Evolutionary conservation across 2,113 vertebrate genomes (phyloP).

Genomic region (Turdus rufiventris): DNA sequence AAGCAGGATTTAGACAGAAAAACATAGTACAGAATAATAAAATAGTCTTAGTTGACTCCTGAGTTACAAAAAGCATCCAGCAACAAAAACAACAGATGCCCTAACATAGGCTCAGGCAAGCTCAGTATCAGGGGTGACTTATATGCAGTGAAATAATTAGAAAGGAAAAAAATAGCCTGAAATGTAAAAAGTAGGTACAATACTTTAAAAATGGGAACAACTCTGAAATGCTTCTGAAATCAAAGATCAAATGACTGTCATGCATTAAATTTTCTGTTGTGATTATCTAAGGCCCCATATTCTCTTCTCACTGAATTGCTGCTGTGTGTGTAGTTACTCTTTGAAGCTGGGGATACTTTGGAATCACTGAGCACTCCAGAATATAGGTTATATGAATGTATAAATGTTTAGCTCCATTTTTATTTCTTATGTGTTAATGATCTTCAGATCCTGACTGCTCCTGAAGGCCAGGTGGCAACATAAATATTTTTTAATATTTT

Average conservation of each 20-base stretch:
- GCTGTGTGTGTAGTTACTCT: not conserved
- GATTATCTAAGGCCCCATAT: not conserved
- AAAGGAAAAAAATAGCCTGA: not conserved
- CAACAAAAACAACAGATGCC: not conserved
- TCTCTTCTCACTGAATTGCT: not conserved
- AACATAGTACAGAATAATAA: not conserved
- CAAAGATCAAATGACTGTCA: not conserved
- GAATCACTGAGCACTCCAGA: not conserved
- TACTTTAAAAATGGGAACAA: not conserved
- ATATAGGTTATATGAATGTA: not conserved
- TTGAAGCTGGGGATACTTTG: not conserved
- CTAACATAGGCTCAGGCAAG: not conserved
- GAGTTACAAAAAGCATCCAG: not conserved
- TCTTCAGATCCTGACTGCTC: not conserved
- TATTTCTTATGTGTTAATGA: not conserved
- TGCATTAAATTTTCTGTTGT: not conserved
- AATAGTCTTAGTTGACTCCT: not conserved
- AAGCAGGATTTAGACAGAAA: constrained; percentile 13
- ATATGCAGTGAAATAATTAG: not conserved
- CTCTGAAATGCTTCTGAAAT: not conserved
- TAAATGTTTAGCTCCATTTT: not conserved
- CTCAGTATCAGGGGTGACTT: not conserved
- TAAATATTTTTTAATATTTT: not conserved
- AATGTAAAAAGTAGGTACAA: not conserved
- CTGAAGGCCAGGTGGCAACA: not conserved